phyloP scores from a whole-genome alignment of 2,888 invertebrate species.

The Listrodromus nycthemerus region DNA sequence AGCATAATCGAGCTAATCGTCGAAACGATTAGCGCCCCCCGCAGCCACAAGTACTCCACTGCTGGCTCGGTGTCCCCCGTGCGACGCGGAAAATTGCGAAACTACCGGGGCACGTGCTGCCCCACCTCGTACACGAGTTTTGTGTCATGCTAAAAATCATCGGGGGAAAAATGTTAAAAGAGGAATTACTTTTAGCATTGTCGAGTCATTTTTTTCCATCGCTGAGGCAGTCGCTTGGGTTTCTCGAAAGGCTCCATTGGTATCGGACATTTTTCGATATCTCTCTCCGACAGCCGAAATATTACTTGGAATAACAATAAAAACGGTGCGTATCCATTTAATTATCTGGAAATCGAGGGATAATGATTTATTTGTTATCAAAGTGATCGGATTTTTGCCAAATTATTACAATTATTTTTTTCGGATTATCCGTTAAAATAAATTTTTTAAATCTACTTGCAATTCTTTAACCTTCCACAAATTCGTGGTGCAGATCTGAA shows the following conservation, averaged over 20 bases:
- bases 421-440: neutral
- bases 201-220: constrained; percentile 12
- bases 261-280: no score
- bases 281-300: no score
- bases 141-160: neutral
- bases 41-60: constrained; percentile 39
- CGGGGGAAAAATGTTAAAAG: neutral
- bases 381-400: no score
- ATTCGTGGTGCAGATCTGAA: constrained; percentile 8
- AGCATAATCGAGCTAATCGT: constrained; percentile 67
- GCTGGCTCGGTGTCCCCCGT: neutral
- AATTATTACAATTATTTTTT: neutral
- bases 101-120: constrained; percentile 9
- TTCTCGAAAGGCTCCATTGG: no score
- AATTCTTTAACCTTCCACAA: neutral
- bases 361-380: no score
- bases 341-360: no score
- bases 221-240: neutral
- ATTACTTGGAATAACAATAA: no score
- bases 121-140: neutral
- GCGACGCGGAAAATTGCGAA: constrained; percentile 15
- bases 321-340: no score
- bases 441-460: neutral
- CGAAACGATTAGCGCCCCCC: constrained; percentile 64
- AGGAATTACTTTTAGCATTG: neutral